Conservation (phyloP, 2,113 vertebrate genomes). For the Brienomyrus longianalis region DNA sequence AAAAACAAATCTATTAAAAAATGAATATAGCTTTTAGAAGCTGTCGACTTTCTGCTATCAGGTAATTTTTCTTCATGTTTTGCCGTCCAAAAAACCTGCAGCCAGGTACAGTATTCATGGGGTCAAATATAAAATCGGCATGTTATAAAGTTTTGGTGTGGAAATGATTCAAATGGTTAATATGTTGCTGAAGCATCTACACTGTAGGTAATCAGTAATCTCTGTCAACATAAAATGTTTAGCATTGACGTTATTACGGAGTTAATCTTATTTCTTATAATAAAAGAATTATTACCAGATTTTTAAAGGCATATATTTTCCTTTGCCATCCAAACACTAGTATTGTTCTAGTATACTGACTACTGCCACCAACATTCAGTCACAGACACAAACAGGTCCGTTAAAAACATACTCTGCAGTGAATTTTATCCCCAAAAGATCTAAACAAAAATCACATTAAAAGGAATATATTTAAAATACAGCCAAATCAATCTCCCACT, state of each 20-base stretch:
- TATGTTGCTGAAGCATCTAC: background rate
- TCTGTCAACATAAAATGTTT: background rate
- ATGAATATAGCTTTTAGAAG: background rate
- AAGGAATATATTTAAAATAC: background rate
- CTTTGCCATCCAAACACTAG: background rate
- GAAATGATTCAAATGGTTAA: background rate
- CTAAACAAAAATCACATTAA: background rate
- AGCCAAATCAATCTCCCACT: background rate
- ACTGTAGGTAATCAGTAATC: background rate
- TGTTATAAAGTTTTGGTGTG: background rate
- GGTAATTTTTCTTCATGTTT: background rate
- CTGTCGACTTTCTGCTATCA: background rate
- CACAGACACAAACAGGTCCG: background rate
- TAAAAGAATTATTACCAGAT: background rate
- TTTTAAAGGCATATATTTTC: background rate
- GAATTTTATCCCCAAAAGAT: background rate
- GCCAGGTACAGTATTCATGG: background rate
- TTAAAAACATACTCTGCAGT: background rate
- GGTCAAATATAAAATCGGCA: background rate
- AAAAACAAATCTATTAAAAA: slow-evolving; percentile 5
- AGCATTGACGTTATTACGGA: background rate
- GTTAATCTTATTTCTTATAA: background rate
- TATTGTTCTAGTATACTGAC: background rate
- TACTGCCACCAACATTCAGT: background rate
- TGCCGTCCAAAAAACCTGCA: background rate